Conservation (phyloP, 2,113 vertebrate genomes). For the Paedocypris sp. region DNA sequence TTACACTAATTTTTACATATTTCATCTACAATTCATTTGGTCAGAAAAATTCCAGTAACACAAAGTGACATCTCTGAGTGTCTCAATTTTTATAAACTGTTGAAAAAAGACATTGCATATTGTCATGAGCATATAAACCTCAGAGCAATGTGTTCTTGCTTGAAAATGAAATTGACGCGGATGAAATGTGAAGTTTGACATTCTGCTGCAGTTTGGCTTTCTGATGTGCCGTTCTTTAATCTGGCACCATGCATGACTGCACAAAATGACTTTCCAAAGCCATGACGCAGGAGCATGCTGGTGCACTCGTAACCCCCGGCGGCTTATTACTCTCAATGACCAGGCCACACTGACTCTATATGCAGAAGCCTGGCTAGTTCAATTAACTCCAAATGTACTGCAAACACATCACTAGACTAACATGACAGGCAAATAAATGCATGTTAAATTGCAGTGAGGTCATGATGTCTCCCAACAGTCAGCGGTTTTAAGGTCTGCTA, state of each 20-base stretch:
- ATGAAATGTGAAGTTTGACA: not conserved
- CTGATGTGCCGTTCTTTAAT: not conserved
- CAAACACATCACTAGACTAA: constrained; percentile 41
- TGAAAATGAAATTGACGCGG: too few species aligned
- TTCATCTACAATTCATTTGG: too few species aligned
- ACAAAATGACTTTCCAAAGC: constrained; percentile 17
- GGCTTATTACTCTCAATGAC: constrained; percentile 37
- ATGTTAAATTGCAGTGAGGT: constrained; percentile 39
- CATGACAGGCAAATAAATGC: constrained; percentile 15
- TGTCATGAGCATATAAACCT: too few species aligned
- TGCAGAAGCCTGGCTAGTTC: constrained; percentile 1
- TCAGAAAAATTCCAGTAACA: too few species aligned
- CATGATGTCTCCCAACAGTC: constrained; percentile 7
- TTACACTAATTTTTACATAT: too few species aligned
- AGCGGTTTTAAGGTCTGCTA: too few species aligned
- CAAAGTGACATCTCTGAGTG: too few species aligned
- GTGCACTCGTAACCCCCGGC: constrained; percentile 9
- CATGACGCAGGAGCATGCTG: constrained; percentile 28
- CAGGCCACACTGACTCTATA: constrained; percentile 11
- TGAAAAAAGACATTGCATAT: too few species aligned
- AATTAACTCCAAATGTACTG: constrained; percentile 27
- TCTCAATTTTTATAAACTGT: too few species aligned
- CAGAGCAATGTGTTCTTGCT: too few species aligned
- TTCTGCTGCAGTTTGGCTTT: not conserved
- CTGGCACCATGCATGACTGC: constrained; percentile 12